Percentiles rank a stretch among this genome's conserved stretches.
Evolutionary conservation across 2,797 vertebrate genomes (phyloP).

Genomic region (Mus minutoides): DNA sequence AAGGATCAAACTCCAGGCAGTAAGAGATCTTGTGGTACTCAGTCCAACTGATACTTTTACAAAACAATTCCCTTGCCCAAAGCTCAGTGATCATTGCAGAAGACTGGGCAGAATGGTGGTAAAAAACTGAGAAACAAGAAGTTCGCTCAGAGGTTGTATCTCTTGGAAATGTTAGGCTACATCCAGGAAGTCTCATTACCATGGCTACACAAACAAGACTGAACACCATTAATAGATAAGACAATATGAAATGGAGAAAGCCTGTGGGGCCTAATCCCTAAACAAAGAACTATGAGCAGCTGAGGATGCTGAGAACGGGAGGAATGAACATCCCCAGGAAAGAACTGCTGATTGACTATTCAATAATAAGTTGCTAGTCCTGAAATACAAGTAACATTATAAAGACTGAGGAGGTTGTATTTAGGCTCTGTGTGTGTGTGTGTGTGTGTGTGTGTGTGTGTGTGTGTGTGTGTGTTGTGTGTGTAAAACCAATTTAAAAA

Average conservation of each 20-base stretch:
- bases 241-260: neutral
- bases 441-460: neutral
- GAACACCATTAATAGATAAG: too few relatives aligned
- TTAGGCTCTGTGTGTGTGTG: neutral
- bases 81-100: neutral
- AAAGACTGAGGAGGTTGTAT: neutral
- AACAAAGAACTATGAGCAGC: neutral
- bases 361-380: neutral
- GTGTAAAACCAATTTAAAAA: neutral
- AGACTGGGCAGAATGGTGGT: too few relatives aligned
- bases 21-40: neutral
- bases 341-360: neutral
- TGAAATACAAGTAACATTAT: neutral
- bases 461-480: neutral
- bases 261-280: neutral
- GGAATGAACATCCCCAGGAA: neutral
- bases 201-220: neutral
- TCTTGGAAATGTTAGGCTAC: neutral
- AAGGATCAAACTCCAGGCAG: neutral
- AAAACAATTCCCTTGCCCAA: neutral
- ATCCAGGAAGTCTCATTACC: neutral
- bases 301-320: neutral
- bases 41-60: neutral
- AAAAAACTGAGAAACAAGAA: neutral
- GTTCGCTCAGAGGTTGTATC: neutral